Evolutionary conservation across 1,140 invertebrate genomes (phyloP), one percentile per base, ranked within the genome.

Genomic region (Odontomachus brunneus): DNA sequence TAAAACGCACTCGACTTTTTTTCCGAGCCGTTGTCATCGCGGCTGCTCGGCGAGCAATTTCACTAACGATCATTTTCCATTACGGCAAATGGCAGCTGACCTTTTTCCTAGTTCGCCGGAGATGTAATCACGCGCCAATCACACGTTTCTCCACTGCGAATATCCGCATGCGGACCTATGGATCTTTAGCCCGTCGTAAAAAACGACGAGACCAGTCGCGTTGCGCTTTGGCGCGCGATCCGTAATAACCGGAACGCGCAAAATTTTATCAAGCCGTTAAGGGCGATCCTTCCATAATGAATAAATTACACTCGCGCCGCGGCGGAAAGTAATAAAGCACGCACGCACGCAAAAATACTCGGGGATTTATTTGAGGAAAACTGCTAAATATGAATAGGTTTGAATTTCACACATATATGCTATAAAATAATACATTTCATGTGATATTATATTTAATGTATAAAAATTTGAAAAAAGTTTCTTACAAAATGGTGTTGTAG

Each of bases 211-310:
- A 67, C 1, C 1, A 33, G 49, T 24, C 3, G 15, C 26, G 55
- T 76, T 33, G 22, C 49, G 62, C 67, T 67, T 67, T 15, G 53
- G 38, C 74, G 22, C 12, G 63, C 29, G 55, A 78, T 55, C 53
- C 12, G 38, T 19, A 48, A 67, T 14, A 11, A 57, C 7, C 19
- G 29, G 26, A 78, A 55, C 29, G 29, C 29, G 29, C 29, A 19
- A 53, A 67, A 78, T 57, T 78, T 69, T 55, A 78, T 78, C 29
- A 55, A 38, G 38, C 22, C 26, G 51, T 67, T 38, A 24, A n/a
- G 19, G 15, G 3, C 26, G 48, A 38, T 76, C 62, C 19, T 14
- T 38, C 44, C 38, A 5, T 17, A 24, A 78, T 44, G 49, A 78
- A 78, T 67, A 53, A 78, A 78, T 78, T 26, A 55, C 14, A 24